Conservation (phyloP, 2,888 invertebrate genomes). For the Tinea semifulvella region DNA sequence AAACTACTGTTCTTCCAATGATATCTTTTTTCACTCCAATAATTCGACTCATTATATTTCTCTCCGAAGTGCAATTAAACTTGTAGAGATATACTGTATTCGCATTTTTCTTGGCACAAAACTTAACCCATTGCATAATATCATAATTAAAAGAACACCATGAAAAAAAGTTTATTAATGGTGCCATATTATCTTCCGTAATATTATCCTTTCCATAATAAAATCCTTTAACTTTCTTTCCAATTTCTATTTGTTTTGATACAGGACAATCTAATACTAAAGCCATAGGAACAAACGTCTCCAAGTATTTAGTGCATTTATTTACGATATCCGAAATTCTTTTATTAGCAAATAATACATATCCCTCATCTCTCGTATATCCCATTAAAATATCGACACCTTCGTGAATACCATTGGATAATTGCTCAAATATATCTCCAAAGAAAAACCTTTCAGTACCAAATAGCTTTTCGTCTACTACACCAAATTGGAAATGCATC, state of each 20-base stretch:
- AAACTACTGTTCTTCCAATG: constrained; percentile 22
- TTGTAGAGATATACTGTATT: constrained; percentile 35
- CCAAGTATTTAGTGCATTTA: constrained; percentile 28
- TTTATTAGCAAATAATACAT: constrained; percentile 22
- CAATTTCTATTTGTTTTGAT: constrained; percentile 30
- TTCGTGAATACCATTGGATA: constrained; percentile 51
- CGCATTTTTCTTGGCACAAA: constrained; percentile 24
- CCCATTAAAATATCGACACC: constrained; percentile 74
- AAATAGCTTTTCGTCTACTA: constrained; percentile 35
- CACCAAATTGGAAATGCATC: constrained; percentile 24
- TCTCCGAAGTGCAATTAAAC: constrained; percentile 34
- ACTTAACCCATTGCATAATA: constrained; percentile 27
- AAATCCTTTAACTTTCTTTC: constrained; percentile 29
- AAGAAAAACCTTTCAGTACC: constrained; percentile 34
- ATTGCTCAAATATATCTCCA: constrained; percentile 33
- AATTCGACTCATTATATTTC: constrained; percentile 27
- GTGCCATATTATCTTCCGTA: constrained; percentile 24
- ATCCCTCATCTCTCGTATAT: constrained; percentile 74
- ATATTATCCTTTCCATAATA: constrained; percentile 29
- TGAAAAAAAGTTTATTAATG: constrained; percentile 25
- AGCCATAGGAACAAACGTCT: constrained; percentile 31
- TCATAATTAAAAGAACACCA: constrained; percentile 29
- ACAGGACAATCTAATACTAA: constrained; percentile 27
- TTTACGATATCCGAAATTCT: constrained; percentile 17
- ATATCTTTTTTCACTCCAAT: constrained; percentile 20